Conservation (phyloP, 2,113 vertebrate species). For the Rhombomys opimus region DNA sequence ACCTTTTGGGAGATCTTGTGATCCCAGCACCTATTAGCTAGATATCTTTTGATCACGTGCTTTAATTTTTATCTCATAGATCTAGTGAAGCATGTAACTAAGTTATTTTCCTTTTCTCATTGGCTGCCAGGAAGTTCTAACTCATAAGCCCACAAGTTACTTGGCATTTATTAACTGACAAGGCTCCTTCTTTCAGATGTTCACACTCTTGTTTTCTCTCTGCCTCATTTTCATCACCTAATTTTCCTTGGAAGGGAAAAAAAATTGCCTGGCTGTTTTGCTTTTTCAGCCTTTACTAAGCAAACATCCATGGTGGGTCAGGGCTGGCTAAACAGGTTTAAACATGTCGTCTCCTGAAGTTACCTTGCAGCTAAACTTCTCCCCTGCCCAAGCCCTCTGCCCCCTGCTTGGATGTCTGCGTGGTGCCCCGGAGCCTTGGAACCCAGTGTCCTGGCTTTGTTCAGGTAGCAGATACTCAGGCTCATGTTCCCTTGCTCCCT, state of each 20-base stretch:
- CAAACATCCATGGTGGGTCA: neutral
- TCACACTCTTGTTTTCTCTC: neutral
- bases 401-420: neutral
- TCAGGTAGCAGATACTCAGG: neutral
- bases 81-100: neutral
- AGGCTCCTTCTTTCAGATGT: neutral
- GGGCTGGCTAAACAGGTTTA: neutral
- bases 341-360: constrained; percentile 11
- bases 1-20: neutral
- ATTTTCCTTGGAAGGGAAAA: constrained; percentile 33
- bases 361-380: neutral
- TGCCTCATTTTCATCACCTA: constrained; percentile 9
- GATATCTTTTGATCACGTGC: neutral
- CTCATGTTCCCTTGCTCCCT: neutral
- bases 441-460: neutral
- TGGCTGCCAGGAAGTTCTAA: constrained; percentile 47
- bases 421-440: neutral
- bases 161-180: neutral
- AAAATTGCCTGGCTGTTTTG: constrained; percentile 5
- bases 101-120: constrained; percentile 43
- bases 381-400: neutral
- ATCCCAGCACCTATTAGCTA: neutral
- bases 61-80: neutral
- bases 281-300: constrained; percentile 54
- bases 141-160: neutral